Evolutionary conservation across 2,113 vertebrate species (phyloP).

Genomic region (Salminus brasiliensis): DNA sequence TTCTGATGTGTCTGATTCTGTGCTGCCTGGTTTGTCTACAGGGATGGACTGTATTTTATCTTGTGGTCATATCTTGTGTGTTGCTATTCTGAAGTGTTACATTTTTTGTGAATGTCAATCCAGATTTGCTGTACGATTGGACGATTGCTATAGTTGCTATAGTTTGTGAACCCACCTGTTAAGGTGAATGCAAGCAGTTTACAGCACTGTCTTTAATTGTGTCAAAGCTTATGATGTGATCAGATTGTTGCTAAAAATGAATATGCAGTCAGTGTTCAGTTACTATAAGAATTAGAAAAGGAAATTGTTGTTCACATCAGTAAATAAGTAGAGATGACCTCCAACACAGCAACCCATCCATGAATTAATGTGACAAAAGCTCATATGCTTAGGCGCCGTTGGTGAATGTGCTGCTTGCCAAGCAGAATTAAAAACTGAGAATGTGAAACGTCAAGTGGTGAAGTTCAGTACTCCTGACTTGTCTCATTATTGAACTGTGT

Average conservation of each 20-base stretch:
- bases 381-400: background rate
- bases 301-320: background rate
- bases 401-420: background rate
- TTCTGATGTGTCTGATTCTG: slow-evolving; percentile 21
- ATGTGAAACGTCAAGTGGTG: background rate
- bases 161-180: background rate
- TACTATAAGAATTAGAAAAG: background rate
- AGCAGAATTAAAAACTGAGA: background rate
- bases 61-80: slow-evolving; percentile 9
- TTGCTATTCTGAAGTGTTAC: slow-evolving; percentile 12
- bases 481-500: background rate
- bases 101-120: background rate
- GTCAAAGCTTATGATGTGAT: background rate
- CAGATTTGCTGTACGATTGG: slow-evolving; percentile 21
- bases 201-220: background rate
- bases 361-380: background rate
- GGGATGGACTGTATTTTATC: background rate
- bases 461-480: background rate
- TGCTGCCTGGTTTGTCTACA: background rate
- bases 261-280: background rate
- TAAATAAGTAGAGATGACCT: background rate
- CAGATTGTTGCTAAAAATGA: background rate
- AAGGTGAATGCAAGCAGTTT: too few species aligned
- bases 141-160: background rate
- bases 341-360: background rate